Evolutionary conservation across 2,113 vertebrate genomes (phyloP).

Genomic region (Osmerus eperlanus): DNA sequence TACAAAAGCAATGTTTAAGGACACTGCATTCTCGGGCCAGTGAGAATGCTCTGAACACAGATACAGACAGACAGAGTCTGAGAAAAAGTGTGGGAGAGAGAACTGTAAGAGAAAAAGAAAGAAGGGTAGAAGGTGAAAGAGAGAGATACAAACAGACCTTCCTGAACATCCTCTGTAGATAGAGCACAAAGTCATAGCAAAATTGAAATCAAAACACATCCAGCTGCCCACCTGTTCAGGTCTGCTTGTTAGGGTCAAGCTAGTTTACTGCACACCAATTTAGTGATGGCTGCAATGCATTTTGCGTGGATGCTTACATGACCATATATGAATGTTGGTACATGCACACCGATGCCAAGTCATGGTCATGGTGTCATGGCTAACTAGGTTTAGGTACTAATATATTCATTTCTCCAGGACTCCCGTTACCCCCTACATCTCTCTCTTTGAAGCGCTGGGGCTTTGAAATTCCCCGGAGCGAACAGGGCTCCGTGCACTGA

Average conservation of each 20-base stretch:
- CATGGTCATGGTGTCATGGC: slow-evolving; percentile 31
- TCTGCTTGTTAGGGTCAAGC: too few species aligned
- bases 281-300: too few species aligned
- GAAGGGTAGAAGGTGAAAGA: neutral
- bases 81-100: slow-evolving; percentile 5
- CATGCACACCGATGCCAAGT: slow-evolving; percentile 24
- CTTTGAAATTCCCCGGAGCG: slow-evolving; percentile 63
- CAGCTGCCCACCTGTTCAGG: too few species aligned
- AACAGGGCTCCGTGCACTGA: slow-evolving; percentile 59
- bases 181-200: too few species aligned
- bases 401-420: slow-evolving; percentile 49
- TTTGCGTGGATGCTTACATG: neutral
- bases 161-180: neutral
- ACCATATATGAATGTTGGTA: slow-evolving; percentile 13
- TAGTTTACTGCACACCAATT: too few species aligned
- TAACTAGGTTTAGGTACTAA: slow-evolving; percentile 36
- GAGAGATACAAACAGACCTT: neutral
- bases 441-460: slow-evolving; percentile 49
- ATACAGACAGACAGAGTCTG: neutral
- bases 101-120: neutral
- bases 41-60: slow-evolving; percentile 39
- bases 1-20: slow-evolving; percentile 49
- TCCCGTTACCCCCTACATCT: slow-evolving; percentile 8
- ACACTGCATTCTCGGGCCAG: slow-evolving; percentile 45
- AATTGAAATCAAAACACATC: slow-evolving; percentile 2